Evolutionary conservation across 53 echinoderm and acorn worm genomes (phyloP).

Genomic region (Luidia sarsii): DNA sequence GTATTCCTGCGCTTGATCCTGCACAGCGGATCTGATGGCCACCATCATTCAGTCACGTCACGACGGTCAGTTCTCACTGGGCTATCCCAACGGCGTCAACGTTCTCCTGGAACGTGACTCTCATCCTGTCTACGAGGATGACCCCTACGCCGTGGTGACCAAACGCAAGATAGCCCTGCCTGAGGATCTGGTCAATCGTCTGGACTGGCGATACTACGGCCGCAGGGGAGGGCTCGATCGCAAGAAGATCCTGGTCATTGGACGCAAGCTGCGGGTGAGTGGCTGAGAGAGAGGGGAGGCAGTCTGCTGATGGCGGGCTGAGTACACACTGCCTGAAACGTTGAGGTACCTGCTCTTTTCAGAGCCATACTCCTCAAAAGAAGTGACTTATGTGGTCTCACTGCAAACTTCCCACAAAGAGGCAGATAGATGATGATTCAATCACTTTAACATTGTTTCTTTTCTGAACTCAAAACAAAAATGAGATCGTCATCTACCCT

Average conservation of each 20-base stretch:
- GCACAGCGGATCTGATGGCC: constrained; percentile 69
- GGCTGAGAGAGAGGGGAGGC: background rate
- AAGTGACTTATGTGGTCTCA: too few relatives aligned
- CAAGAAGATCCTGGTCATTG: constrained; percentile 81
- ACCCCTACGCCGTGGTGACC: constrained; percentile 67
- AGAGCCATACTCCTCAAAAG: too few relatives aligned
- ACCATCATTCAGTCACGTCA: constrained; percentile 58
- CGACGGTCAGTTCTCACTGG: constrained; percentile 69
- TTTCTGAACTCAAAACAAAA: too few relatives aligned
- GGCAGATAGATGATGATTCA: background rate
- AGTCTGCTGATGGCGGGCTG: background rate
- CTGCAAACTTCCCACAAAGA: too few relatives aligned
- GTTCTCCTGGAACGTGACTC: constrained; percentile 67
- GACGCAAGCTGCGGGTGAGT: constrained; percentile 84
- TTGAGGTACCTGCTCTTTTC: too few relatives aligned
- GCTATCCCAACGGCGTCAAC: constrained; percentile 75
- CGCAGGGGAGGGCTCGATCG: constrained; percentile 77
- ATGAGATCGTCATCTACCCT: background rate
- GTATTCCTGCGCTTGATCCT: too few relatives aligned
- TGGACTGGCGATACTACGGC: constrained; percentile 91
- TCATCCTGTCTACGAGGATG: constrained; percentile 80
- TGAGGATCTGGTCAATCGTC: constrained; percentile 75
- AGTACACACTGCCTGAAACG: too few relatives aligned
- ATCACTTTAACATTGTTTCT: background rate
- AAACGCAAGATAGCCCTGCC: constrained; percentile 86